Conservation (phyloP, 2,797 vertebrate genomes). For the Syngnathus rostellatus region DNA sequence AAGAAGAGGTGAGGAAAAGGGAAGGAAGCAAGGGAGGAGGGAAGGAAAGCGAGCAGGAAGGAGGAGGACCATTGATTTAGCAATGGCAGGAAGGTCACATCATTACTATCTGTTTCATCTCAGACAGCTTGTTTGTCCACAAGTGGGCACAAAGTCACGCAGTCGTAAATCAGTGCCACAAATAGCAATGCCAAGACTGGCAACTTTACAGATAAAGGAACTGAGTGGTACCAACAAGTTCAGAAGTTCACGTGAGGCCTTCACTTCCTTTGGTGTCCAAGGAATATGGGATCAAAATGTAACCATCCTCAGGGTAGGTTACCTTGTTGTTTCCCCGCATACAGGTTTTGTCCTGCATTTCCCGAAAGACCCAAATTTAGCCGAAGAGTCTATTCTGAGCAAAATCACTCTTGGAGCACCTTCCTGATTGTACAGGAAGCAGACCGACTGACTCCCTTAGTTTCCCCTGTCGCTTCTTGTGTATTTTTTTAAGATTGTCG, state of each 20-base stretch:
- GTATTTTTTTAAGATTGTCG: slow-evolving; percentile 31
- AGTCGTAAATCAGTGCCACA: slow-evolving; percentile 2
- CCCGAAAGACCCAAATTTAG: slow-evolving; percentile 73
- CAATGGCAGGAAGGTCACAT: slow-evolving; percentile 51
- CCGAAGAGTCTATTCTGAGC: slow-evolving; percentile 57
- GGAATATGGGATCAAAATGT: not conserved
- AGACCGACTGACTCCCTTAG: slow-evolving; percentile 74
- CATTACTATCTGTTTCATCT: slow-evolving; percentile 46
- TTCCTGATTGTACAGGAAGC: slow-evolving; percentile 77
- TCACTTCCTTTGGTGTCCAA: not conserved
- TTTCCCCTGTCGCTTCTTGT: slow-evolving; percentile 46
- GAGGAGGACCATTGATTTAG: slow-evolving; percentile 49
- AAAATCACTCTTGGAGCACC: slow-evolving; percentile 55
- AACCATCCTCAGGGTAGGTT: not conserved
- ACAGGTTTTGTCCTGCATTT: slow-evolving; percentile 47
- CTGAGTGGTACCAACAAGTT: not conserved
- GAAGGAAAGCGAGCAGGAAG: slow-evolving; percentile 57
- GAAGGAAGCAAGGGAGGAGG: slow-evolving; percentile 50
- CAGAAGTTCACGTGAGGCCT: not conserved
- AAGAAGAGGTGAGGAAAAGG: slow-evolving; percentile 25
- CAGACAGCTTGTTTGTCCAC: slow-evolving; percentile 36
- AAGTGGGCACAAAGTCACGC: slow-evolving; percentile 18
- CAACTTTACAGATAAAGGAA: not conserved
- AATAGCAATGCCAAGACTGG: not conserved
- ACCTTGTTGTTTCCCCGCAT: slow-evolving; percentile 32